Conservation (phyloP, 2,888 invertebrate species). For the Latheticus oryzae region DNA sequence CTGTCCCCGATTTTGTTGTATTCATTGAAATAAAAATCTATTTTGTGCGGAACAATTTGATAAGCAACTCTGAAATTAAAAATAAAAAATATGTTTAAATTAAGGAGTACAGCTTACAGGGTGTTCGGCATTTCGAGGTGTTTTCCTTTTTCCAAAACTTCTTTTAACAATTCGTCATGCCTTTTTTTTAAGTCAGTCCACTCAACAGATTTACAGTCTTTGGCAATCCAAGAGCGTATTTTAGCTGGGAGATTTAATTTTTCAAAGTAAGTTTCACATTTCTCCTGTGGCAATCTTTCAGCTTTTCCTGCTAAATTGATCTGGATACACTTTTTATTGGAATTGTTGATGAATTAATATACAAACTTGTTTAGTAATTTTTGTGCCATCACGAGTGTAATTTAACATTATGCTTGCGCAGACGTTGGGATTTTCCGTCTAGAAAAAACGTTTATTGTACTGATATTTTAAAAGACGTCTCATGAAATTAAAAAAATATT, state of each 20-base stretch:
- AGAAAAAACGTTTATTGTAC: too few relatives aligned
- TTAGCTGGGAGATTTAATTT: slow-evolving; percentile 51
- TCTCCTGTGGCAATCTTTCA: slow-evolving; percentile 56
- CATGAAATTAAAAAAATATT: slow-evolving; percentile 19
- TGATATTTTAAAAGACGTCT: too few relatives aligned
- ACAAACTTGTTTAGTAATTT: too few relatives aligned
- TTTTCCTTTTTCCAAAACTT: slow-evolving; percentile 53
- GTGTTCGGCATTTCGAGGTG: slow-evolving; percentile 65
- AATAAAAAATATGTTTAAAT: too few relatives aligned
- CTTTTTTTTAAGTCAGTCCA: slow-evolving; percentile 65
- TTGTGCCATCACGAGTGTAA: too few relatives aligned
- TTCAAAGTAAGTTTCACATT: slow-evolving; percentile 62
- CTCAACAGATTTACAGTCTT: slow-evolving; percentile 63
- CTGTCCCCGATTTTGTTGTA: background rate
- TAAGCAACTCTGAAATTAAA: slow-evolving; percentile 7
- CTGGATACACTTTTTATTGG: too few relatives aligned
- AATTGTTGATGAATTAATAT: too few relatives aligned
- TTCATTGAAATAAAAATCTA: slow-evolving; percentile 11
- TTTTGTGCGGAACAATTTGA: slow-evolving; percentile 4
- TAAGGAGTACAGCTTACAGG: too few relatives aligned
- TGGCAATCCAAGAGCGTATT: slow-evolving; percentile 65
- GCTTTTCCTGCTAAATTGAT: slow-evolving; percentile 66
- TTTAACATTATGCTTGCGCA: too few relatives aligned
- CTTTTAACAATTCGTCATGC: slow-evolving; percentile 63
- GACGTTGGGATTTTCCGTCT: too few relatives aligned